Percentiles rank a stretch among this genome's conserved stretches.
Conservation (phyloP, 2,113 vertebrate genomes). For the Megaleporinus macrocephalus region DNA sequence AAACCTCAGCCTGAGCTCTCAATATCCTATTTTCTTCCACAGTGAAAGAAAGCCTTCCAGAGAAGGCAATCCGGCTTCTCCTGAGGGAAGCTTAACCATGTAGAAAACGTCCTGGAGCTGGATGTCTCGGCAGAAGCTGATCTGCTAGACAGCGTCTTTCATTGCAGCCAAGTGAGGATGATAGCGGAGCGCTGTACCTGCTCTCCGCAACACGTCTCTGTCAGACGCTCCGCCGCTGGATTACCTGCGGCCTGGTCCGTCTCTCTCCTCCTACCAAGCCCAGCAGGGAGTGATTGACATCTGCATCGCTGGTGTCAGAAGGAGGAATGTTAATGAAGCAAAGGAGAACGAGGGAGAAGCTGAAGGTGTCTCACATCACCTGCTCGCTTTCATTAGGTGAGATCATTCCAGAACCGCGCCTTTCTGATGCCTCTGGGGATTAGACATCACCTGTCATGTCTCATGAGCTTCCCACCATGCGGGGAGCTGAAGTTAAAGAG, state of each 20-base stretch:
- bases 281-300: conserved; percentile 62
- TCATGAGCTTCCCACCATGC: conserved; percentile 44
- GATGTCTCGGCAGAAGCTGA: conserved; percentile 36
- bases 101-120: conserved; percentile 46
- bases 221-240: conserved; percentile 61
- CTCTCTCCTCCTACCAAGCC: conserved; percentile 62
- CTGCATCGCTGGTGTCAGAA: conserved; percentile 60
- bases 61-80: conserved; percentile 26
- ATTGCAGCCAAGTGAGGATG: conserved; percentile 39
- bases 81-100: conserved; percentile 46
- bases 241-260: conserved; percentile 59
- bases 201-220: conserved; percentile 34
- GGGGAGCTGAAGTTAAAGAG: conserved; percentile 44
- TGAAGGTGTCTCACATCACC: conserved; percentile 51
- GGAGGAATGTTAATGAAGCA: conserved; percentile 65
- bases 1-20: conserved; percentile 15
- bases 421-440: conserved; percentile 51
- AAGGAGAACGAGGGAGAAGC: conserved; percentile 30
- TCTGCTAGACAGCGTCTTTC: conserved; percentile 37
- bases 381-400: conserved; percentile 59
- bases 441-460: conserved; percentile 61
- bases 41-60: conserved; percentile 6
- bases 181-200: conserved; percentile 37
- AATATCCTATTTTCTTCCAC: background rate
- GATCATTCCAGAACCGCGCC: conserved; percentile 51